phyloP scores from a whole-genome alignment of 2,113 vertebrate genomes.

The Phylloscopus trochiloides region DNA sequence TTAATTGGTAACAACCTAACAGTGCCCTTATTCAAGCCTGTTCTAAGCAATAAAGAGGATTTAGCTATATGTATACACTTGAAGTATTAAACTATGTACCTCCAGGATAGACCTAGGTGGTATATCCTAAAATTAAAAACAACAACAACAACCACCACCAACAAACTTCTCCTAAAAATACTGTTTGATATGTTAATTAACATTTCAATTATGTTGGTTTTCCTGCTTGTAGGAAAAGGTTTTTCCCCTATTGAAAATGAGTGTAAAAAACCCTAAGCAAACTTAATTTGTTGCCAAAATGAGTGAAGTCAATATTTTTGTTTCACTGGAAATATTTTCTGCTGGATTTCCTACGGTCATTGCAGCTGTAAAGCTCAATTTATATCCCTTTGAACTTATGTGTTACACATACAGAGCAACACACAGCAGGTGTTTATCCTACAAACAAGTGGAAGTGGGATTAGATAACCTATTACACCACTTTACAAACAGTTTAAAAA shows the following conservation, averaged over 20 bases:
- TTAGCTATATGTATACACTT: not conserved
- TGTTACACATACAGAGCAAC: not conserved
- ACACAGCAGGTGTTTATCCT: not conserved
- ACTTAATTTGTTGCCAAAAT: not conserved
- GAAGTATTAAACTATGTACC: not conserved
- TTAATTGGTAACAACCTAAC: not conserved
- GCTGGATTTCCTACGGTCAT: not conserved
- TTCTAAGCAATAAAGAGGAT: not conserved
- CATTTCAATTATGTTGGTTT: not conserved
- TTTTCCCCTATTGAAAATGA: not conserved
- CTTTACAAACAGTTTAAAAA: not conserved
- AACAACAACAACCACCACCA: not conserved
- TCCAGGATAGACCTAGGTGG: rapidly evolving
- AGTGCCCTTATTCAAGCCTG: not conserved
- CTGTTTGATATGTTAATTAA: not conserved
- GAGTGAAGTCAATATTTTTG: not conserved
- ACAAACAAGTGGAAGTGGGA: not conserved
- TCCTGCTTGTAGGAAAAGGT: not conserved
- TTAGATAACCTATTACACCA: not conserved
- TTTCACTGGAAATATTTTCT: not conserved
- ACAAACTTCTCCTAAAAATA: not conserved
- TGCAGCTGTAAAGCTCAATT: not conserved
- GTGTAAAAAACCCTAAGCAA: not conserved
- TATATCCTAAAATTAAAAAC: not conserved
- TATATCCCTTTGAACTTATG: not conserved